These are phyloP conservation scores for Drosophila recens DNA, from an alignment of 2,888 invertebrate species.

Conservation along the genomic window DNA sequence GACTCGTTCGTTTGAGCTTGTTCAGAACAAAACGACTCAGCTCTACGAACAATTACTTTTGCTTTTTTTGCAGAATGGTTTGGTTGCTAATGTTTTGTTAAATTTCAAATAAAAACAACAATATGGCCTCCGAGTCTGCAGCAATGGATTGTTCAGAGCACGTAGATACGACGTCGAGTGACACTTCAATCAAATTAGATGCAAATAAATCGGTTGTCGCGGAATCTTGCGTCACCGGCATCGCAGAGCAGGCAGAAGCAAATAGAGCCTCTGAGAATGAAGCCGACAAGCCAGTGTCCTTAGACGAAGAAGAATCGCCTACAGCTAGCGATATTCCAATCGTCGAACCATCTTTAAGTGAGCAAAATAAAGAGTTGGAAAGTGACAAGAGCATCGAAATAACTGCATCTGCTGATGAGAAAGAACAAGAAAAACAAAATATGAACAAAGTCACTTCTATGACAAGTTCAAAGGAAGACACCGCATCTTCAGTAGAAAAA, in stretches of 20 bases:
- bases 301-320: constrained; percentile 10
- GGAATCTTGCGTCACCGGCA: constrained; percentile 3
- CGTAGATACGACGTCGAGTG: not conserved
- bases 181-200: not conserved
- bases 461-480: constrained; percentile 26
- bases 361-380: constrained; percentile 2
- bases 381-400: constrained; percentile 17
- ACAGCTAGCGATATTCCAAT: not conserved
- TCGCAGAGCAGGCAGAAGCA: not conserved
- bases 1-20: too few species aligned
- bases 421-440: constrained; percentile 9
- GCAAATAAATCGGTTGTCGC: not conserved
- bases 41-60: constrained; percentile 6
- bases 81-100: constrained; percentile 7
- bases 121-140: constrained; percentile 21
- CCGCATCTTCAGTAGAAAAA: constrained; percentile 29
- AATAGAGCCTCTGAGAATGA: not conserved
- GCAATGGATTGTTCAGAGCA: constrained; percentile 39
- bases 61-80: constrained; percentile 22
- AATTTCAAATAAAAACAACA: constrained; percentile 1
- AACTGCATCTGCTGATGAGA: constrained; percentile 1
- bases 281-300: constrained; percentile 10
- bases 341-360: not conserved
- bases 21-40: too few species aligned
- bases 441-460: not conserved